phyloP scores from a whole-genome alignment of 2,888 invertebrate genomes.

The Elmis aenea region DNA sequence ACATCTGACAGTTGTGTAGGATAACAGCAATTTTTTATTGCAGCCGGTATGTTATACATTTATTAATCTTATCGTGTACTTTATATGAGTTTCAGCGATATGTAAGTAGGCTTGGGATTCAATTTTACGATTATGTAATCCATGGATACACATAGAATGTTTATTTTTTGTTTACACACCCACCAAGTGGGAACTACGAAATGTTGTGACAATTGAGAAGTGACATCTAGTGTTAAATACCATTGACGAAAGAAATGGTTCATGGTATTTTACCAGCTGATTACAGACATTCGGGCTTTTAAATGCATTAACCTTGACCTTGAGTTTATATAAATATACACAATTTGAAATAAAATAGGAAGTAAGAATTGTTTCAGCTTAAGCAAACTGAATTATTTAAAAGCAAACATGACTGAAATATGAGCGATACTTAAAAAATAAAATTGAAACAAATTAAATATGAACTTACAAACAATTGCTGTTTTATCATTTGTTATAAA shows the following conservation, averaged over 20 bases:
- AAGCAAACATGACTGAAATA: too few species aligned
- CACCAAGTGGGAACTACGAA: too few species aligned
- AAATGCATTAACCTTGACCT: slow-evolving; percentile 24
- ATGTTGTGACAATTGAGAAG: too few species aligned
- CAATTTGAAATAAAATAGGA: slow-evolving; percentile 11
- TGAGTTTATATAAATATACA: slow-evolving; percentile 13
- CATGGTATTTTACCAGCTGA: slow-evolving; percentile 11
- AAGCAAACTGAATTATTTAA: too few species aligned
- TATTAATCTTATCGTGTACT: slow-evolving; percentile 3
- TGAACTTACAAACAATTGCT: too few species aligned
- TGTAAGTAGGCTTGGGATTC: slow-evolving; percentile 7
- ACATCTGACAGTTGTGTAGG: slow-evolving; percentile 22
- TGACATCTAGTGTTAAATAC: too few species aligned
- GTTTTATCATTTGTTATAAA: too few species aligned
- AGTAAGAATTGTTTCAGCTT: too few species aligned
- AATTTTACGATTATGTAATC: not conserved
- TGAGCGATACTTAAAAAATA: too few species aligned
- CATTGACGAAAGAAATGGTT: not conserved
- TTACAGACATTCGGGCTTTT: slow-evolving; percentile 5
- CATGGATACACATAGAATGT: slow-evolving; percentile 4
- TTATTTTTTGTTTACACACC: slow-evolving; percentile 24
- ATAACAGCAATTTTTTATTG: slow-evolving; percentile 16
- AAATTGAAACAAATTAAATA: too few species aligned
- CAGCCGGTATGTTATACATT: not conserved
- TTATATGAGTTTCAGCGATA: not conserved